These are phyloP conservation scores for Pantelozetes paolii DNA, from an alignment of 2,888 invertebrate species.

Conservation along the genomic window DNA sequence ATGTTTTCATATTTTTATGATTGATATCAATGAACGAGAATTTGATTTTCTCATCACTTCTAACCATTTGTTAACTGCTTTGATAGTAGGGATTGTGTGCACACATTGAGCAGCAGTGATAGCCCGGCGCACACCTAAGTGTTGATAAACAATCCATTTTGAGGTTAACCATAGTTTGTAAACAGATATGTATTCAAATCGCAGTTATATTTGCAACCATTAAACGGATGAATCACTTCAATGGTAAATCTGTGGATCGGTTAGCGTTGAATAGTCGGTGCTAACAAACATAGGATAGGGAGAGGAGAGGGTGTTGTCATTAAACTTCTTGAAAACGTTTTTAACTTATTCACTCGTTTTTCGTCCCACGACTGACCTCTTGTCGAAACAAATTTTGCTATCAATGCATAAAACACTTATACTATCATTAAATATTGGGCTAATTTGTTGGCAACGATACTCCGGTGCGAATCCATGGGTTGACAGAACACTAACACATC, in stretches of 20 bases:
- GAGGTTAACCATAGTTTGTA: neutral
- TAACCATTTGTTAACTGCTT: neutral
- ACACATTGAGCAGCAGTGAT: neutral
- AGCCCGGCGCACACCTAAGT: neutral
- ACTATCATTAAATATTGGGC: slow-evolving; percentile 11
- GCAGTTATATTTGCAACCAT: neutral
- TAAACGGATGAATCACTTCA: neutral
- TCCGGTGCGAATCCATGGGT: neutral
- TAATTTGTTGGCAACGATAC: slow-evolving; percentile 5
- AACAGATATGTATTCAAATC: neutral
- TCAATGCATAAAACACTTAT: slow-evolving; percentile 5
- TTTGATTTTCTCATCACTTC: slow-evolving; percentile 20
- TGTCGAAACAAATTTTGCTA: neutral
- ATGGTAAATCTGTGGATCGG: neutral
- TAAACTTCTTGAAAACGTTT: neutral
- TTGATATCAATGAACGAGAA: slow-evolving; percentile 8
- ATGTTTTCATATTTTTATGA: neutral
- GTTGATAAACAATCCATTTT: slow-evolving; percentile 26
- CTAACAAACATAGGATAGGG: neutral
- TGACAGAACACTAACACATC: neutral
- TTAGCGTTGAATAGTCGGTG: neutral
- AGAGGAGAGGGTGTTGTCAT: slow-evolving; percentile 25
- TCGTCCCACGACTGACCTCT: slow-evolving; percentile 24
- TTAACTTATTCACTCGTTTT: no score
- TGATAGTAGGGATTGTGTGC: neutral